Evolutionary conservation across 2,888 invertebrate species (phyloP).

Genomic region (Cyclophora albipunctata): DNA sequence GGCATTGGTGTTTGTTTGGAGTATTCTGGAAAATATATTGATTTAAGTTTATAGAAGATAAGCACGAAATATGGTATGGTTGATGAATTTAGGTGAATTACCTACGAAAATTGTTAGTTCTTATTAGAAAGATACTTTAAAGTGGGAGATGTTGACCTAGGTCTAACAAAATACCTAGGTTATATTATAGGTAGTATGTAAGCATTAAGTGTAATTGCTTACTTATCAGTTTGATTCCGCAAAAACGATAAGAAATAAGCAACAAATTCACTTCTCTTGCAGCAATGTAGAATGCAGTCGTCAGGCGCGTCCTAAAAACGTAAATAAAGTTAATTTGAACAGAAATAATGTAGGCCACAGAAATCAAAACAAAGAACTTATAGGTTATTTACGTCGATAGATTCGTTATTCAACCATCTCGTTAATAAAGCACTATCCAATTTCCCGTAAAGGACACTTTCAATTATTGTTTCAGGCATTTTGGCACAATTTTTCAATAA

Average conservation of each 20-base stretch:
- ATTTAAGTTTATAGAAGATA: not conserved
- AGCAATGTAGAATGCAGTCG: constrained; percentile 51
- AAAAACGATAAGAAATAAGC: constrained; percentile 74
- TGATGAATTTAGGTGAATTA: no score
- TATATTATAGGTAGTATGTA: no score
- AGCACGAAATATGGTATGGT: no score
- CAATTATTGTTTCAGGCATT: constrained; percentile 69
- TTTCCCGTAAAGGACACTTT: constrained; percentile 60
- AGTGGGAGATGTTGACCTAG: no score
- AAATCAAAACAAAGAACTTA: constrained; percentile 12
- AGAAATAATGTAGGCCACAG: no score
- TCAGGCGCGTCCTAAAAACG: constrained; percentile 52
- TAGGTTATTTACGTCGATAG: constrained; percentile 59
- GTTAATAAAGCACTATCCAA: constrained; percentile 47
- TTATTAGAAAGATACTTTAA: no score
- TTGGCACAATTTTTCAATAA: constrained; percentile 21
- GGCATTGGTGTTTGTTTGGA: constrained; percentile 55
- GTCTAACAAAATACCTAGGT: no score
- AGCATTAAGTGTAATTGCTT: no score
- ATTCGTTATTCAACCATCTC: constrained; percentile 62
- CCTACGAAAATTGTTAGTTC: no score
- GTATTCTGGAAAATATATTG: constrained; percentile 39
- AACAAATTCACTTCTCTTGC: constrained; percentile 69
- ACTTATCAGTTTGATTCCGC: constrained; percentile 72
- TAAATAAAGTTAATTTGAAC: not conserved